Base-by-base conservation (phyloP, 2,113 vertebrate species). In the Grammomys dolichurus region DNA sequence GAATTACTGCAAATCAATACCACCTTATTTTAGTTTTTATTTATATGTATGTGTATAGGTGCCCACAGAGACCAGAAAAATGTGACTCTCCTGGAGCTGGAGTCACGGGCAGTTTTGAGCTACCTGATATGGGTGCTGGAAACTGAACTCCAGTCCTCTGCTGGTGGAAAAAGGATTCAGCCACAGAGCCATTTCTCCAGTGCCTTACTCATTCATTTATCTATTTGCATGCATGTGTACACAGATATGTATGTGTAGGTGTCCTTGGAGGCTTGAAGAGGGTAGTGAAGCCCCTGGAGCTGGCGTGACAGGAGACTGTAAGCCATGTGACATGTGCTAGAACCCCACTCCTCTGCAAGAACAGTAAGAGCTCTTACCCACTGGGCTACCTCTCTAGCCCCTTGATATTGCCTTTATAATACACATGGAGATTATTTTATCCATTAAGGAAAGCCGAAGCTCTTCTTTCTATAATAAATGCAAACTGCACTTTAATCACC, bases 391-490 rank as follows among this genome's bases (percentile, higher is more conserved):
- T 46, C 60, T 48, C 43, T 17, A 86, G 40, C 8, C 28, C 43
- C 31, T 36, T 36, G 63, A 86, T 33, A 48, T 3, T 48, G 33
- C 17, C 63, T 84, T 95, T 67, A 86, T 46, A 36, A 54, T 80
- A 72, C 51, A 58, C 9, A 7, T n/a, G 24, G 88, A 70, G 31
- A 70, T 63, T 65, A 77, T 56, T 82, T 90, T 43, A 48, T 65
- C 86, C n/a, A 67, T 48, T n/a, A 94, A 63, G 0, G 40, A 90
- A 80, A 89, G 78, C 22, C 63, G 14, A 77, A 13, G 7, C 13
- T 69, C 60, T 70, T 69, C 60, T 90, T 95, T 56, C 92, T 4
- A 73, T 63, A 72, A 24, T 73, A 96, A 90, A 69, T 17, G 22
- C 12, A 82, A 1, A 58, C 40, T 43, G 33, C 12, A 65, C 60